Base-by-base conservation (phyloP, 2,888 invertebrate genomes). In the Eristalinus aeneus region DNA sequence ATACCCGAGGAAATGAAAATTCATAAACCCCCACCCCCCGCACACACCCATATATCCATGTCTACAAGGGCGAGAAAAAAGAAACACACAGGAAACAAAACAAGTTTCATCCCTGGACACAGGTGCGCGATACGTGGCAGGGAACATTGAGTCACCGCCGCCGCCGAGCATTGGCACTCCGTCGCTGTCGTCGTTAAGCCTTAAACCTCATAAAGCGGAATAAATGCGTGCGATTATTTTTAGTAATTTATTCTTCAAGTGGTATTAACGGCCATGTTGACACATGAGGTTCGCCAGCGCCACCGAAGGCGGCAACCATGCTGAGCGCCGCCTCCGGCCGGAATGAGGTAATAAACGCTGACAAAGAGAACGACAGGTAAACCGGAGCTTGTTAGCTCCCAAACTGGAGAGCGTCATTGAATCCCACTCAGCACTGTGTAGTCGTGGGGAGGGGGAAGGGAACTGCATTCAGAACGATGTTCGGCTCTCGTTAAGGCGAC, bases 221-320 rank as follows among this genome's bases (percentile, higher is more conserved):
- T 86, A 86, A 86, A 86, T 86, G 86, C 86, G 86, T 86, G 86
- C 82, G 86, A 86, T 86, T 86, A 86, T 86, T 86, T 86, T 82
- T 78, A 64, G 86, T 86, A 86, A 86, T 86, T 86, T 86, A 86
- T 86, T 67, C 82, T 77, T 86, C 82, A 77, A 82, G 86, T 77
- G 77, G 86, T 78, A 86, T 86, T 86, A 86, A 81, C 85, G 76
- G 81, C 65, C 39, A 69, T 61, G 86, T 86, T 86, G 86, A 86
- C 86, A 86, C 82, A 86, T 82, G 86, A 75, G 86, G 82, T 61
- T 36, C 10, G 23, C 60, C 58, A 10, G 20, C 31, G 23, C n/a
- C 63, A 27, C 54, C 12, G 16, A 27, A 6, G 22, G 54, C 34
- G 46, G 22, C 82, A 72, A 53, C 72, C 68, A 46, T 68, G 60